Percentiles rank a stretch among this genome's conserved stretches.
Conservation (phyloP, 2,797 vertebrate species). For the Glyptemys insculpta region DNA sequence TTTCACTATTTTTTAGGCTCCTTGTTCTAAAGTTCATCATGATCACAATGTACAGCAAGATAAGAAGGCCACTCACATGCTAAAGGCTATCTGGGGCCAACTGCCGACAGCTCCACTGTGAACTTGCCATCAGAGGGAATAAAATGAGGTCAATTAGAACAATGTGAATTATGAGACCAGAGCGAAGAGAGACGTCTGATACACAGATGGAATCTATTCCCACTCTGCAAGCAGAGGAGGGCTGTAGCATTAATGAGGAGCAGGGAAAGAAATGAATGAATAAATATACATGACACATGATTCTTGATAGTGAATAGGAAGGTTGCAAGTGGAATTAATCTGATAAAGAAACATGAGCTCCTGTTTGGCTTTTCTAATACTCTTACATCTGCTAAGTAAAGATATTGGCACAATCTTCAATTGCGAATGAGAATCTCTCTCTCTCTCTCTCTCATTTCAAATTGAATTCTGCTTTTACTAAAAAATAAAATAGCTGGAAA, state of each 20-base stretch:
- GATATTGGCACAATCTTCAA: neutral
- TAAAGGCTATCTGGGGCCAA: neutral
- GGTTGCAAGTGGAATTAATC: rapidly evolving
- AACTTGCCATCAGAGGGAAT: neutral
- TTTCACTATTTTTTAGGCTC: neutral
- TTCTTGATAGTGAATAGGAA: neutral
- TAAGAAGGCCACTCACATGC: neutral
- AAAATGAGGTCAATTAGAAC: neutral
- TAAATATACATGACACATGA: rapidly evolving
- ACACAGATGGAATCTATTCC: neutral
- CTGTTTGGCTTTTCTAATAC: neutral
- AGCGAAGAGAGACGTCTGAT: neutral
- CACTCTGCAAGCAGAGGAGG: neutral
- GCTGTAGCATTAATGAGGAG: neutral
- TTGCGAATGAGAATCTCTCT: neutral
- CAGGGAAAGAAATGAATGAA: neutral
- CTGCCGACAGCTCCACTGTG: neutral
- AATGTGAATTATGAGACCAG: neutral
- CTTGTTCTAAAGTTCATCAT: neutral
- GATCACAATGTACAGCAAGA: neutral
- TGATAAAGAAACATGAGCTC: neutral
- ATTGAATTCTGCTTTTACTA: neutral
- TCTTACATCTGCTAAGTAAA: neutral
- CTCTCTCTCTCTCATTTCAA: neutral
- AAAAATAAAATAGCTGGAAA: neutral